Base-by-base conservation (phyloP, 2,113 vertebrate species). In the Nothocercus julius region DNA sequence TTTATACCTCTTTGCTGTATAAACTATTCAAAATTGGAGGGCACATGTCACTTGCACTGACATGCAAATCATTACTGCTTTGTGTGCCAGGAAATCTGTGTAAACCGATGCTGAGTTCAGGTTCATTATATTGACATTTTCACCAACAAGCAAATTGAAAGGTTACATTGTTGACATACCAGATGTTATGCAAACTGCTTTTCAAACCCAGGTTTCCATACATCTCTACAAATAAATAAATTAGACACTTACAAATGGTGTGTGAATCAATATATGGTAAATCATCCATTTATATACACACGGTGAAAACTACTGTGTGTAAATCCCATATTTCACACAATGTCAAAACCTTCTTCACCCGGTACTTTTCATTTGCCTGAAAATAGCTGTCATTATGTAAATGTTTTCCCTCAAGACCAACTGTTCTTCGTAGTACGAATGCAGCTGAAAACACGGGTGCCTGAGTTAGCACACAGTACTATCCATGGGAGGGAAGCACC, bases 71-170 rank as follows among this genome's bases (percentile, higher is more conserved):
- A 94, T 96, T 96, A 87, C 85, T 88, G 88, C 93, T 96, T 90
- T 94, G 93, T 94, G 95, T 96, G 95, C 94, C 95, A 97, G 96
- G 93, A 96, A 97, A 96, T 94, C 21, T 90, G 92, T 96, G 89
- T 92, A 94, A 97, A 95, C 93, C 89, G 79, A 74, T 86, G 90
- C 89, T 81, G 96, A 85, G 90, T 82, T 90, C 93, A 93, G 89
- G 94, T 95, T 97, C 93, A 67, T 95, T 96, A 88, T 76, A 93
- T 78, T 93, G 96, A 96, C 95, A 92, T 91, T 93, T 96, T 93
- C 76, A 80, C 92, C 95, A 96, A 93, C 67, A 63, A 90, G 88
- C 73, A 97, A 95, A 97, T 94, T 45, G 91, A 94, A 95, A 97
- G 89, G 94, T 94, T 94, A 91, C 81, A 77, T 28, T 94, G 92